phyloP scores from a whole-genome alignment of 2,113 vertebrate genomes.

The Jaculus jaculus region DNA sequence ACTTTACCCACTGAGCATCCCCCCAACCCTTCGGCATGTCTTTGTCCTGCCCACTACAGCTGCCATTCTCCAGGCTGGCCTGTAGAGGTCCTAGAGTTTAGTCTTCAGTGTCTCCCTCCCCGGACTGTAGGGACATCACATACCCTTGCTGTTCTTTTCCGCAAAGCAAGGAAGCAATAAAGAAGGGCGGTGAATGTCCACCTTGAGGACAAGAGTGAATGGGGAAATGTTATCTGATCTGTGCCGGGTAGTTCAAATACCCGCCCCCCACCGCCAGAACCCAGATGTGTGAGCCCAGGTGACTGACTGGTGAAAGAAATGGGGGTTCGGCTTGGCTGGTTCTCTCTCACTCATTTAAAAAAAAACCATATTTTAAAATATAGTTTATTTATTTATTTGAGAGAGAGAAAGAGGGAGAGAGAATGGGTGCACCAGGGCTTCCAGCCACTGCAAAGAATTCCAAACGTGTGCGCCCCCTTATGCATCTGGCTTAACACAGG shows the following conservation, averaged over 20 bases:
- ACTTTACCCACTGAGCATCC: no score
- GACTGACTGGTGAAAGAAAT: rapidly evolving
- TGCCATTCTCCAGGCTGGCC: not conserved
- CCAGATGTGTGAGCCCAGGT: not conserved
- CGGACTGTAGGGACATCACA: no score
- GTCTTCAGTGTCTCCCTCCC: not conserved
- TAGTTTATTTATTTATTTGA: no score
- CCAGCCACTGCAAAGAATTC: no score
- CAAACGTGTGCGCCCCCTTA: no score
- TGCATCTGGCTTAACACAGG: no score
- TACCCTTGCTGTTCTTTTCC: not conserved
- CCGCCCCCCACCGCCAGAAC: no score
- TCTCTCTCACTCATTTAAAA: no score
- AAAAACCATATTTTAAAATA: no score
- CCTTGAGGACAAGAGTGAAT: not conserved
- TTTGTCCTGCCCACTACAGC: not conserved
- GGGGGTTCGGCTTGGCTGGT: not conserved
- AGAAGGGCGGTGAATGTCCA: rapidly evolving
- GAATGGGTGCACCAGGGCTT: no score
- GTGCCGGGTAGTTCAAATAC: rapidly evolving
- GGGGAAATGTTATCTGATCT: rapidly evolving
- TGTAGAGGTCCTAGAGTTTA: not conserved
- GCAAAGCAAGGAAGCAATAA: not conserved
- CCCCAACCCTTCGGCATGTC: rapidly evolving
- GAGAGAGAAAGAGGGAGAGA: no score